Conservation (phyloP, 1,140 invertebrate species). For the Hydropsyche tenuis region DNA sequence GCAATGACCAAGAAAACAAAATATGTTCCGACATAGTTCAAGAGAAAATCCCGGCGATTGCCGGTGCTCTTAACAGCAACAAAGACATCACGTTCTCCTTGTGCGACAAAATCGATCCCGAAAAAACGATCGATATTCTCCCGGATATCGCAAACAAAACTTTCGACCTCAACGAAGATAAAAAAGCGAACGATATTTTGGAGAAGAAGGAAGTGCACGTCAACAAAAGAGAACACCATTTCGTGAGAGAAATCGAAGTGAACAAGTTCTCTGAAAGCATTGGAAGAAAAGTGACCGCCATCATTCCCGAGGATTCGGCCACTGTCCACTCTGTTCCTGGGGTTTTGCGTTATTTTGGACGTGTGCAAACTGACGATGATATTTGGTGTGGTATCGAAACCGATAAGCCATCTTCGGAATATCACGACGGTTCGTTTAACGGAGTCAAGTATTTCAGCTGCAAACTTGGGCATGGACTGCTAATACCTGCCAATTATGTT, state of each 20-base stretch:
- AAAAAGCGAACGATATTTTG: slow-evolving; percentile 30
- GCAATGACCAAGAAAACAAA: slow-evolving; percentile 19
- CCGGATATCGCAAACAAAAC: slow-evolving; percentile 31
- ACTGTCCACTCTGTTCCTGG: slow-evolving; percentile 53
- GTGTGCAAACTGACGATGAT: slow-evolving; percentile 65
- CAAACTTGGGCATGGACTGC: slow-evolving; percentile 58
- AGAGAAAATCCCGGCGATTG: slow-evolving; percentile 25
- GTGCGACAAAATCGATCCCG: slow-evolving; percentile 40
- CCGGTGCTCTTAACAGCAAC: not conserved
- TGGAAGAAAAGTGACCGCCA: slow-evolving; percentile 64
- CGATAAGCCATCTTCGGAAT: slow-evolving; percentile 60
- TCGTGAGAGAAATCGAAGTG: slow-evolving; percentile 12
- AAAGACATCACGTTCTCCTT: slow-evolving; percentile 35
- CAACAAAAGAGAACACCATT: not conserved
- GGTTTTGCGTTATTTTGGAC: slow-evolving; percentile 65
- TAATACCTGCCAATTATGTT: slow-evolving; percentile 57
- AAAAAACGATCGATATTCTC: slow-evolving; percentile 41
- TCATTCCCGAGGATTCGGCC: slow-evolving; percentile 55
- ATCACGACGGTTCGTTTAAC: slow-evolving; percentile 69
- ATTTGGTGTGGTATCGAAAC: slow-evolving; percentile 70
- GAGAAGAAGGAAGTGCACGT: slow-evolving; percentile 2
- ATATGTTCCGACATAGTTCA: not conserved
- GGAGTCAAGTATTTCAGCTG: slow-evolving; percentile 66
- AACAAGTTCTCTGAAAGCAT: slow-evolving; percentile 52
- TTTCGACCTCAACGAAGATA: slow-evolving; percentile 17